Evolutionary conservation across 2,797 vertebrate genomes (phyloP).

Genomic region (Cynodonichthys magdalenae): DNA sequence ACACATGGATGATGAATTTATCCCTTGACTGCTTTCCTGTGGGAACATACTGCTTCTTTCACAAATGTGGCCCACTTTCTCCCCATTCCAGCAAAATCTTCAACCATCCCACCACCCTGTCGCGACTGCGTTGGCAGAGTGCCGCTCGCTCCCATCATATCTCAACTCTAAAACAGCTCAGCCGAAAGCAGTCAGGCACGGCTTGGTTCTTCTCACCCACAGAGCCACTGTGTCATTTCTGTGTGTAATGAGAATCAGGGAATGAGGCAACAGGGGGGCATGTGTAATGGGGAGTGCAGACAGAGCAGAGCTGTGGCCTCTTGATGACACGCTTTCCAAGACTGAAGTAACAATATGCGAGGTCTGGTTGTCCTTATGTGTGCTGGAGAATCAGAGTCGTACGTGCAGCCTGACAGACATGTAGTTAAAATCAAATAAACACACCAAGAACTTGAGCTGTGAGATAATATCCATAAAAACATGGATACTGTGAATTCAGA

Average conservation of each 20-base stretch:
- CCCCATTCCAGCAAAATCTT: slow-evolving; percentile 40
- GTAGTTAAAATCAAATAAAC: slow-evolving; percentile 28
- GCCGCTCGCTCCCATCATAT: slow-evolving; percentile 47
- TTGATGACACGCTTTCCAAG: slow-evolving; percentile 42
- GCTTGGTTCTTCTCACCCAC: slow-evolving; percentile 57
- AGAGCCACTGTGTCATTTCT: slow-evolving; percentile 52
- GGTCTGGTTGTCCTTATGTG: slow-evolving; percentile 39
- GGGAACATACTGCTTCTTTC: slow-evolving; percentile 39
- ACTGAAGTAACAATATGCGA: slow-evolving; percentile 46
- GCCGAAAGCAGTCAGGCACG: slow-evolving; percentile 43
- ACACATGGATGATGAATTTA: slow-evolving; percentile 30
- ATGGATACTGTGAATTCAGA: background rate
- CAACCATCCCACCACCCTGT: slow-evolving; percentile 35
- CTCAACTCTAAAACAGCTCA: slow-evolving; percentile 43
- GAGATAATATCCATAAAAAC: slow-evolving; percentile 2
- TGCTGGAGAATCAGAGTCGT: slow-evolving; percentile 38
- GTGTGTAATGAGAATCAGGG: slow-evolving; percentile 36
- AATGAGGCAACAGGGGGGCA: slow-evolving; percentile 53
- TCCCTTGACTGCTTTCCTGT: slow-evolving; percentile 31
- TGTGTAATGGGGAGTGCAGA: slow-evolving; percentile 64
- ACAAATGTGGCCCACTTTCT: slow-evolving; percentile 32
- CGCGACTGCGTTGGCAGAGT: slow-evolving; percentile 26
- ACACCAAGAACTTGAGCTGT: slow-evolving; percentile 2
- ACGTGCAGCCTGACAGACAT: slow-evolving; percentile 30
- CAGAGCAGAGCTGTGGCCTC: slow-evolving; percentile 37